These are phyloP conservation scores for Noctilio leporinus DNA, from an alignment of 2,113 vertebrate genomes.

Conservation along the genomic window DNA sequence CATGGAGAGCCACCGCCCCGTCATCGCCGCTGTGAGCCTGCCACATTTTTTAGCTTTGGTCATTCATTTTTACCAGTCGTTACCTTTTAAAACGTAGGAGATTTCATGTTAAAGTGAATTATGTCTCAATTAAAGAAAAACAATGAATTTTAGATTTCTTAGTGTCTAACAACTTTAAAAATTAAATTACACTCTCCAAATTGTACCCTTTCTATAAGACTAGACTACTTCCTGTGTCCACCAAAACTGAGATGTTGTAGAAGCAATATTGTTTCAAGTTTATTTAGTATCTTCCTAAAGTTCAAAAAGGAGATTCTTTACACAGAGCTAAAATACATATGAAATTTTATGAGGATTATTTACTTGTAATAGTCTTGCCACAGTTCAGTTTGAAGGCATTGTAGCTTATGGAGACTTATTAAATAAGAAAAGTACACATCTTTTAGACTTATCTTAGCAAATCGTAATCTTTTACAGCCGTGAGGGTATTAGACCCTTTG, in stretches of 20 bases:
- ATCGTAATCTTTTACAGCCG: not conserved
- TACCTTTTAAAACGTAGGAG: not conserved
- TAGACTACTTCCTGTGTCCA: not conserved
- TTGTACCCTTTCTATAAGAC: not conserved
- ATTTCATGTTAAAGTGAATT: not conserved
- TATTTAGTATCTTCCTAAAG: not conserved
- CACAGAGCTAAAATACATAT: not conserved
- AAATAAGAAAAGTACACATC: not conserved
- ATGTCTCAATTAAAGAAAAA: not conserved
- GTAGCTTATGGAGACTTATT: not conserved
- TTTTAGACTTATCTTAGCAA: not conserved
- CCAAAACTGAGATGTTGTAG: not conserved
- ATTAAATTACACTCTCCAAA: not conserved
- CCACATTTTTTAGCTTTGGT: not conserved
- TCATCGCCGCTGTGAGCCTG: constrained; percentile 82
- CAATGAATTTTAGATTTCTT: not conserved
- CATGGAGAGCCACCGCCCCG: constrained; percentile 93
- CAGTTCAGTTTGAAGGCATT: not conserved
- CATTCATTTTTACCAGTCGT: not conserved
- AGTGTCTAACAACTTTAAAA: not conserved
- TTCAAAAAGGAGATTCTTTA: not conserved
- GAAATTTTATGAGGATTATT: not conserved
- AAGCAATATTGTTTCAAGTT: not conserved
- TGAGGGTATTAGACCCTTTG: not conserved
- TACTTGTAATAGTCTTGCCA: not conserved